Evolutionary conservation across 2,888 invertebrate genomes (phyloP).

Genomic region (Strigamia crassipes): DNA sequence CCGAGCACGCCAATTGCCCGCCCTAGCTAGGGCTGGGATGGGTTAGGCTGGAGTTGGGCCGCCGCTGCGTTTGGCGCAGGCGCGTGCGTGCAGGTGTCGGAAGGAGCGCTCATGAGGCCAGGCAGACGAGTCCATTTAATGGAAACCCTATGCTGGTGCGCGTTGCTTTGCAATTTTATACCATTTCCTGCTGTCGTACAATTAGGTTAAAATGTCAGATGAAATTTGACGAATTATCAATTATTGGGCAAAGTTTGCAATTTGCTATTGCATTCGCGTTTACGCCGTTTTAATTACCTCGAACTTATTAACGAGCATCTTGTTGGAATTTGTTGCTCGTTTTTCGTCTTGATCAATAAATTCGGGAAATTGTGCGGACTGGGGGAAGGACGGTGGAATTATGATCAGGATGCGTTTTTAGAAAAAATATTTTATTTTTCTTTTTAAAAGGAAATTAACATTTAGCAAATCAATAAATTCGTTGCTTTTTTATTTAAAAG

Average conservation of each 20-base stretch:
- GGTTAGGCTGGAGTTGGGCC: constrained; percentile 12
- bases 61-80: constrained; percentile 31
- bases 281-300: neutral
- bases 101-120: constrained; percentile 32
- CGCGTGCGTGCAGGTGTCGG: constrained; percentile 42
- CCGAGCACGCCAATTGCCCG: constrained; percentile 28
- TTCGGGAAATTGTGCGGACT: neutral
- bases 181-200: constrained; percentile 11
- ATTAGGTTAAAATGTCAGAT: constrained; percentile 31
- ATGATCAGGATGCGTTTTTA: neutral
- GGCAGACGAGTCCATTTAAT: constrained; percentile 43
- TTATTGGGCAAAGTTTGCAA: constrained; percentile 1
- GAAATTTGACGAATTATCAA: constrained; percentile 3
- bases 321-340: constrained; percentile 19
- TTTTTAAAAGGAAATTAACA: neutral
- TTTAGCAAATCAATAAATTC: neutral
- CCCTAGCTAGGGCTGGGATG: constrained; percentile 28
- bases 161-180: constrained; percentile 19
- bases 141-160: neutral
- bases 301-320: constrained; percentile 40
- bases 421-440: neutral
- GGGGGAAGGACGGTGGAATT: neutral
- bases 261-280: neutral
- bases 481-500: too few species aligned
- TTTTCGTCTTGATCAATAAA: neutral